phyloP scores from a whole-genome alignment of 2,888 invertebrate species.

The Troglohyphantes excavatus region DNA sequence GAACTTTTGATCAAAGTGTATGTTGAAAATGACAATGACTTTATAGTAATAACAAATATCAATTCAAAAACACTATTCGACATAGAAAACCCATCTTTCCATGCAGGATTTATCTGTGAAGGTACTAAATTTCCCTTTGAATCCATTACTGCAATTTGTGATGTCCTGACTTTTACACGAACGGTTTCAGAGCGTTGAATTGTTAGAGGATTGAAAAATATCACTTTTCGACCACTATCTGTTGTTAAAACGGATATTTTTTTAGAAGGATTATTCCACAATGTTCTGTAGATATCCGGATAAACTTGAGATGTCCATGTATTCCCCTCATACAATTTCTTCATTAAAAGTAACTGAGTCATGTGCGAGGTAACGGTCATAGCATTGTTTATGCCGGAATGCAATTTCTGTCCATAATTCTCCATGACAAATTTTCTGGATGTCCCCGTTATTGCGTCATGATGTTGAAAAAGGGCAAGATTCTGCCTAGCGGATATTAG shows the following conservation, averaged over 20 bases:
- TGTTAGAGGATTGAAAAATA: constrained; percentile 92
- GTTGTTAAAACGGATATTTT: constrained; percentile 85
- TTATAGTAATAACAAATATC: constrained; percentile 89
- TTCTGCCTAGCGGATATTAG: constrained; percentile 87
- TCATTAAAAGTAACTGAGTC: constrained; percentile 79
- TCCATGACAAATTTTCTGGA: constrained; percentile 95
- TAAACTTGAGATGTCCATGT: constrained; percentile 80
- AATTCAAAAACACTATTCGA: constrained; percentile 84
- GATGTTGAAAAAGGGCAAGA: constrained; percentile 96
- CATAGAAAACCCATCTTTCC: constrained; percentile 79
- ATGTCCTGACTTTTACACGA: constrained; percentile 87
- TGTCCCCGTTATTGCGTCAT: constrained; percentile 98
- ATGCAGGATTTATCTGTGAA: constrained; percentile 83
- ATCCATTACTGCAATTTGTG: constrained; percentile 87
- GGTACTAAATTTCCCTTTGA: constrained; percentile 84
- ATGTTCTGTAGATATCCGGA: constrained; percentile 86
- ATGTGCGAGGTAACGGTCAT: constrained; percentile 86
- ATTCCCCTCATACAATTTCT: constrained; percentile 39
- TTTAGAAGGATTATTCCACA: constrained; percentile 89
- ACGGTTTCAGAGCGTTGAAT: constrained; percentile 90
- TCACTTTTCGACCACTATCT: constrained; percentile 83
- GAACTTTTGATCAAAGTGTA: constrained; percentile 81
- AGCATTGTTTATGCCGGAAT: constrained; percentile 91
- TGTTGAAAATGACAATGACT: constrained; percentile 89
- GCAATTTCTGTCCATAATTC: constrained; percentile 94